These are phyloP conservation scores for Monochamus alternatus DNA, from an alignment of 2,888 invertebrate species.

Conservation along the genomic window DNA sequence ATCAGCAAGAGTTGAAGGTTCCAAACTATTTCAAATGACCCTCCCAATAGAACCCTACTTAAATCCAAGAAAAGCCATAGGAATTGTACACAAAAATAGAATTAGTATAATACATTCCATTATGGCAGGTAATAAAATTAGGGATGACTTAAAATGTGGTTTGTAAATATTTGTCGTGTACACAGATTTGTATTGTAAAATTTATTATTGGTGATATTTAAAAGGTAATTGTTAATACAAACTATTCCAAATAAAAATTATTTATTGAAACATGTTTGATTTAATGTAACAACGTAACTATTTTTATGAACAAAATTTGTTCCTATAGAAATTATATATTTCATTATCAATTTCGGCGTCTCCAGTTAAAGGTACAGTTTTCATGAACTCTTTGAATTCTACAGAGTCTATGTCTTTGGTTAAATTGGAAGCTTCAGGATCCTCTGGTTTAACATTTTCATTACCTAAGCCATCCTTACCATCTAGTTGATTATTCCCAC, in stretches of 20 bases:
- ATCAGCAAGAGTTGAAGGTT: constrained; percentile 64
- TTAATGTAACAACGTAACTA: constrained; percentile 7
- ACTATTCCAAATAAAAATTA: background rate
- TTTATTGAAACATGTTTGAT: background rate
- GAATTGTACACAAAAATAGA: constrained; percentile 65
- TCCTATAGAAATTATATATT: constrained; percentile 71
- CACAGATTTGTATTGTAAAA: background rate
- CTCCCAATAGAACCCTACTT: constrained; percentile 57
- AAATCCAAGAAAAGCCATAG: constrained; percentile 64
- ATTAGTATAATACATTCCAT: constrained; percentile 69
- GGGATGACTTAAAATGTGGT: constrained; percentile 61
- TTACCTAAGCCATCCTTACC: background rate
- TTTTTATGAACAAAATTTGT: constrained; percentile 55
- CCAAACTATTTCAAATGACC: constrained; percentile 65
- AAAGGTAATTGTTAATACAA: background rate
- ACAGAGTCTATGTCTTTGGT: constrained; percentile 49
- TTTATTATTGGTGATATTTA: background rate
- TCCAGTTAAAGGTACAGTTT: constrained; percentile 71
- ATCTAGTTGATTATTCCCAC: background rate
- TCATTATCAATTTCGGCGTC: constrained; percentile 72
- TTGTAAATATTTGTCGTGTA: constrained; percentile 39
- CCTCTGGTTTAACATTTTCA: background rate
- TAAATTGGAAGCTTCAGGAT: background rate
- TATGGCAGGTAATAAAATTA: constrained; percentile 70
- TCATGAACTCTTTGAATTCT: constrained; percentile 64